Percentiles rank a stretch among this genome's conserved stretches.
phyloP scores from a whole-genome alignment of 1,140 invertebrate genomes.

The Ceratina japonica region DNA sequence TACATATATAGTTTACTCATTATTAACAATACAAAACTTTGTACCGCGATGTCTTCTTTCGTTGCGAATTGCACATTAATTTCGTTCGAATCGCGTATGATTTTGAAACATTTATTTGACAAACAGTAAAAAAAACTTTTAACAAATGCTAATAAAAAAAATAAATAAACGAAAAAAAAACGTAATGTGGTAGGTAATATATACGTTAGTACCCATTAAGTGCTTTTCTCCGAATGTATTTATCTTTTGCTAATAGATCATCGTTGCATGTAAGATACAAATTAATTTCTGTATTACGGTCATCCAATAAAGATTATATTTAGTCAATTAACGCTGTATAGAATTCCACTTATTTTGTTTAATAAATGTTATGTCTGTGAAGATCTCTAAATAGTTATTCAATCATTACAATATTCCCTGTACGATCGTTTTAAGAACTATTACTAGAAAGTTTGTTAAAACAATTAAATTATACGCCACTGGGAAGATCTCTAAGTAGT shows the following conservation, averaged over 20 bases:
- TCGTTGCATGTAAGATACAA: constrained; percentile 68
- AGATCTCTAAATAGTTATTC: neutral
- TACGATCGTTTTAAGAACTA: no score
- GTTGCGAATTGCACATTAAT: neutral
- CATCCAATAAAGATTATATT: constrained; percentile 72
- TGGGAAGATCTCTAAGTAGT: neutral
- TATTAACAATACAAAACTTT: constrained; percentile 9
- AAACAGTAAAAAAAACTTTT: constrained; percentile 17
- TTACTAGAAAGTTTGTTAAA: no score
- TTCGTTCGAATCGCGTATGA: constrained; percentile 21
- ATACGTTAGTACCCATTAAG: constrained; percentile 44
- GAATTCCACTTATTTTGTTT: constrained; percentile 23
- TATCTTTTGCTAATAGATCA: constrained; percentile 67
- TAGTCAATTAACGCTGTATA: constrained; percentile 59
- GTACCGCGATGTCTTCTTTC: constrained; percentile 23
- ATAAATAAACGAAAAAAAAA: constrained; percentile 25
- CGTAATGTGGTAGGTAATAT: constrained; percentile 52
- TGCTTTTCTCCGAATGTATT: constrained; percentile 55
- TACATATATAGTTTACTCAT: constrained; percentile 2
- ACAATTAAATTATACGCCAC: no score
- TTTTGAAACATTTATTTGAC: constrained; percentile 32
- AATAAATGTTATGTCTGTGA: no score
- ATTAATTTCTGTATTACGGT: constrained; percentile 69
- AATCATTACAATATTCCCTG: no score
- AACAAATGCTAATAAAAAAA: constrained; percentile 43